Percentiles rank a stretch among this genome's conserved stretches.
Conservation (phyloP, 2,797 vertebrate genomes). For the Octomys mimax region DNA sequence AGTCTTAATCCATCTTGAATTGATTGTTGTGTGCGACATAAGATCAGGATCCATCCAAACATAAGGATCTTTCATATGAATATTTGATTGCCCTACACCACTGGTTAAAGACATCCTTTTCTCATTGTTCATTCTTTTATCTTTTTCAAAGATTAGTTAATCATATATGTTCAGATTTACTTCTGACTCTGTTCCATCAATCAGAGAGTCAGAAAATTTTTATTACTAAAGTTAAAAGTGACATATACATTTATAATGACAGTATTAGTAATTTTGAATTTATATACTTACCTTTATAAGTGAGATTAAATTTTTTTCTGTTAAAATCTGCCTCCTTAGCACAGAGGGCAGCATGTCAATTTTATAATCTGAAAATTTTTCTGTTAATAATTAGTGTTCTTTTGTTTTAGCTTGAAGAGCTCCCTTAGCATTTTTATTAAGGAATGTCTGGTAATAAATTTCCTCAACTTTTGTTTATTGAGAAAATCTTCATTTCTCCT, state of each 20-base stretch:
- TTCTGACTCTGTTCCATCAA: neutral
- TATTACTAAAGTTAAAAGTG: neutral
- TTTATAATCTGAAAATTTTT: neutral
- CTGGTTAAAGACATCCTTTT: neutral
- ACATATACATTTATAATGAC: neutral
- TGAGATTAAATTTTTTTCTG: neutral
- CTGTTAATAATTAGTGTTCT: neutral
- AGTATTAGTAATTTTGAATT: neutral
- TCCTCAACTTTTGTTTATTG: neutral
- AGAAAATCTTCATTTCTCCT: neutral
- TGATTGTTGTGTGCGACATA: neutral
- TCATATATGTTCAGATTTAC: neutral
- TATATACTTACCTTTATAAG: neutral
- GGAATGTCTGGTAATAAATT: neutral
- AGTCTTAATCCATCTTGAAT: neutral
- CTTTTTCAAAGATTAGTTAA: neutral
- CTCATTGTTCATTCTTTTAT: neutral
- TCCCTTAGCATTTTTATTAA: neutral
- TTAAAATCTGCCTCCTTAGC: no score
- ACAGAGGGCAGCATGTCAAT: no score
- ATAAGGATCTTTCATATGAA: neutral
- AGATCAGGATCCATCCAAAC: neutral
- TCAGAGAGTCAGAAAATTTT: neutral
- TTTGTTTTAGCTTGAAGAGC: neutral
- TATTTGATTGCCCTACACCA: neutral